A percentile compares a stretch with the other conserved stretches of the same genome.
Conservation (phyloP, 2,113 vertebrate species). For the Hiodon tergisus region DNA sequence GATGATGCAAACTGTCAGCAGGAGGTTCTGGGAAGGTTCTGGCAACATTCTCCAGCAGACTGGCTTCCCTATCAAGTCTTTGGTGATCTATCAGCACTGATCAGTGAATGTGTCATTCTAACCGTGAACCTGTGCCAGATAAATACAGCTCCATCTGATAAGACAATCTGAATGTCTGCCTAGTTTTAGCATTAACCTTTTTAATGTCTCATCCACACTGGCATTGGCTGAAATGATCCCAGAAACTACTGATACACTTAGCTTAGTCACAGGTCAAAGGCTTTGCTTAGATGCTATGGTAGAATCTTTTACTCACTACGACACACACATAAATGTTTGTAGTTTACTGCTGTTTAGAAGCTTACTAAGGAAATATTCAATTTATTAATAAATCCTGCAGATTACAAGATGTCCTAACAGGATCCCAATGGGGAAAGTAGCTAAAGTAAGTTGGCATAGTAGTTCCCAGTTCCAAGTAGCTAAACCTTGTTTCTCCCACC, state of each 20-base stretch:
- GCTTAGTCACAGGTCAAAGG: neutral
- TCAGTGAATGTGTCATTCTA: neutral
- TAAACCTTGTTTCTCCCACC: neutral
- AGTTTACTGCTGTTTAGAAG: neutral
- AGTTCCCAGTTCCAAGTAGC: neutral
- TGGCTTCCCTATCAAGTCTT: neutral
- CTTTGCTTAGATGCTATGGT: neutral
- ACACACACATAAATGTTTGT: neutral
- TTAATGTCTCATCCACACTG: slow-evolving; percentile 22
- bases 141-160: slow-evolving; percentile 15
- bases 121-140: neutral
- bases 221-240: neutral
- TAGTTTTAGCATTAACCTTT: slow-evolving; percentile 20
- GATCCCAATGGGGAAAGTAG: neutral
- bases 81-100: neutral
- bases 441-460: no score
- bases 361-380: slow-evolving; percentile 4
- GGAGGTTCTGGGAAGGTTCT: neutral
- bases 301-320: neutral
- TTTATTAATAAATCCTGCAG: neutral
- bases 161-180: slow-evolving; percentile 8
- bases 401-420: neutral
- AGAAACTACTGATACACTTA: neutral
- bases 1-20: neutral
- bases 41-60: no score